These are phyloP conservation scores for Sebastolobus alascanus DNA, from an alignment of 2,797 vertebrate species.

Conservation along the genomic window DNA sequence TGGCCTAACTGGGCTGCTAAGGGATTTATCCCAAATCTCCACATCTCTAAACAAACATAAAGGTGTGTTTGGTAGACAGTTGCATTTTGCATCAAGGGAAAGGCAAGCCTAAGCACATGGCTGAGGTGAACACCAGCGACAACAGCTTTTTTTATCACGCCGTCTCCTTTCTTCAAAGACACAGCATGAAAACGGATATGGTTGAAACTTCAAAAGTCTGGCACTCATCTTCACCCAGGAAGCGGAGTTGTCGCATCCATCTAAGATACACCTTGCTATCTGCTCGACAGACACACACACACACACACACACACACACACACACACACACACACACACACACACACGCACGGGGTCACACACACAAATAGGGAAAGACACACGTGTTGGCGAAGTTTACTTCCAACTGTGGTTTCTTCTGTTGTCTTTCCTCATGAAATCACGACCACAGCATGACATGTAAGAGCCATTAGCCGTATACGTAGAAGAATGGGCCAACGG, in stretches of 20 bases:
- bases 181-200: constrained; percentile 79
- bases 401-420: constrained; percentile 55
- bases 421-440: constrained; percentile 54
- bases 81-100: constrained; percentile 73
- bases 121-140: constrained; percentile 65
- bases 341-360: constrained; percentile 33
- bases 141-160: constrained; percentile 73
- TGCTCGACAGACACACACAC: constrained; percentile 38
- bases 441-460: constrained; percentile 49
- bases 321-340: constrained; percentile 36
- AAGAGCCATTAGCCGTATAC: constrained; percentile 36
- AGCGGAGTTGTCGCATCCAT: constrained; percentile 76
- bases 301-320: constrained; percentile 30
- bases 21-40: constrained; percentile 84
- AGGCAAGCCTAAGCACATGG: constrained; percentile 82
- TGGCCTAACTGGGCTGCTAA: constrained; percentile 61
- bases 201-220: constrained; percentile 82
- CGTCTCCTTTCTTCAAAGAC: constrained; percentile 81
- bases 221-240: constrained; percentile 71
- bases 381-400: constrained; percentile 48
- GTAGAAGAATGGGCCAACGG: neutral
- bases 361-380: constrained; percentile 20
- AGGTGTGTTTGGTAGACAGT: constrained; percentile 82
- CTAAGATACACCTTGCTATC: constrained; percentile 78
- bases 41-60: constrained; percentile 85